Conservation (phyloP, 2,113 vertebrate species). For the Herpetotheres cachinnans region DNA sequence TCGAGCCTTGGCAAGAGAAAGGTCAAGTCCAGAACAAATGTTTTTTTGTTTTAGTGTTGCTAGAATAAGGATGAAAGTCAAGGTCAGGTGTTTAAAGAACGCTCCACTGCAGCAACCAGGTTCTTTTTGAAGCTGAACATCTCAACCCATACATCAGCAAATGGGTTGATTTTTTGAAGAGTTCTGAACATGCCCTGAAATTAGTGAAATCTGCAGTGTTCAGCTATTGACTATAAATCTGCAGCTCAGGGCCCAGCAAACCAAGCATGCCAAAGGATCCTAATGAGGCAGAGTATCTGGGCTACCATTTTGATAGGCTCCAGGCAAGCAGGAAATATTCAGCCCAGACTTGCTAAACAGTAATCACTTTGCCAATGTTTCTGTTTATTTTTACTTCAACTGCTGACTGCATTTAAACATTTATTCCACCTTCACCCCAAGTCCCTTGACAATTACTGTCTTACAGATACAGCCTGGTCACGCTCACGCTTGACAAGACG, state of each 20-base stretch:
- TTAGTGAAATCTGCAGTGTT: neutral
- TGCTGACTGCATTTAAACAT: neutral
- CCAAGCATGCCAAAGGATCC: neutral
- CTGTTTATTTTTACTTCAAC: conserved; percentile 23
- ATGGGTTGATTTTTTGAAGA: neutral
- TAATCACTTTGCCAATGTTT: neutral
- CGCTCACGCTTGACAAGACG: neutral
- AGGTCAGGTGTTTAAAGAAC: neutral
- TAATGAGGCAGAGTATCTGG: neutral
- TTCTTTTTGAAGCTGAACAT: neutral
- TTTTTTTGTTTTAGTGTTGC: neutral
- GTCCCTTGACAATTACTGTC: neutral
- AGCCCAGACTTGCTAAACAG: neutral
- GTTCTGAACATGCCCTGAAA: neutral
- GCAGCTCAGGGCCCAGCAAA: neutral
- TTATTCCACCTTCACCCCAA: neutral
- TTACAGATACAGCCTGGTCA: neutral
- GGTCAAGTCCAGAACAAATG: neutral
- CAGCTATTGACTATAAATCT: neutral
- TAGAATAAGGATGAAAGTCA: neutral
- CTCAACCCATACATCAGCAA: neutral
- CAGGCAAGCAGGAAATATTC: neutral
- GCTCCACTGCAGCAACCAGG: neutral
- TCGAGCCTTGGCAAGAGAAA: neutral
- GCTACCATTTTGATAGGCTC: conserved; percentile 1